These are phyloP conservation scores for Rhynchophorus ferrugineus DNA, from an alignment of 1,140 invertebrate genomes.

Conservation along the genomic window DNA sequence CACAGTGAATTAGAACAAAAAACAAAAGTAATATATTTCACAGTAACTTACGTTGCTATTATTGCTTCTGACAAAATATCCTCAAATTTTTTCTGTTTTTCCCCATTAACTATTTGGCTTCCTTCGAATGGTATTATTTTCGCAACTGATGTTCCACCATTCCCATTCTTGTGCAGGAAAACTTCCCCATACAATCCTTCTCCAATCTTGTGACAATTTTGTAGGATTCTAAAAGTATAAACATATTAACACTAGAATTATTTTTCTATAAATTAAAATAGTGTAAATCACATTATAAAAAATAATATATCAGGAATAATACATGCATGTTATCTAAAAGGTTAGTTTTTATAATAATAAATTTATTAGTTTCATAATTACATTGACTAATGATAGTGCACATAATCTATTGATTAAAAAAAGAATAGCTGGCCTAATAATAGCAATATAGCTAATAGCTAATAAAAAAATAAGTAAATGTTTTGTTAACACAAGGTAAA, in stretches of 20 bases:
- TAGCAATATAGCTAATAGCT: no score
- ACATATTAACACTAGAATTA: background rate
- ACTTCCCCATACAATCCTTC: slow-evolving; percentile 93
- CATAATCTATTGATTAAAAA: background rate
- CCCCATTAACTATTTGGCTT: slow-evolving; percentile 64
- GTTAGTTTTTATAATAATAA: background rate
- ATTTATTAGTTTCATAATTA: background rate
- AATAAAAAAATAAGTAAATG: no score
- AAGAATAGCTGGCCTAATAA: no score
- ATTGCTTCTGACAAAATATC: slow-evolving; percentile 86
- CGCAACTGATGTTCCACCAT: slow-evolving; percentile 53
- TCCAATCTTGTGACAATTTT: slow-evolving; percentile 74
- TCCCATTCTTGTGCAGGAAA: slow-evolving; percentile 55
- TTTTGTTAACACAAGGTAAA: no score
- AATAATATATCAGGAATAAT: background rate
- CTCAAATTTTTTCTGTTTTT: slow-evolving; percentile 75
- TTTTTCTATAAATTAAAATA: slow-evolving; percentile 7
- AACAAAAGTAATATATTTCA: background rate
- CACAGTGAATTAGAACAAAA: background rate
- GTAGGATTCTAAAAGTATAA: slow-evolving; percentile 44
- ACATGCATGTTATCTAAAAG: background rate
- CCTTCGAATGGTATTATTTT: slow-evolving; percentile 83
- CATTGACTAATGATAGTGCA: background rate
- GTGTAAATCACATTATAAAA: background rate
- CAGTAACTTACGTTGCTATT: slow-evolving; percentile 64